These are phyloP conservation scores for Dryadula phaetusa DNA, from an alignment of 2,888 invertebrate species.

Conservation along the genomic window DNA sequence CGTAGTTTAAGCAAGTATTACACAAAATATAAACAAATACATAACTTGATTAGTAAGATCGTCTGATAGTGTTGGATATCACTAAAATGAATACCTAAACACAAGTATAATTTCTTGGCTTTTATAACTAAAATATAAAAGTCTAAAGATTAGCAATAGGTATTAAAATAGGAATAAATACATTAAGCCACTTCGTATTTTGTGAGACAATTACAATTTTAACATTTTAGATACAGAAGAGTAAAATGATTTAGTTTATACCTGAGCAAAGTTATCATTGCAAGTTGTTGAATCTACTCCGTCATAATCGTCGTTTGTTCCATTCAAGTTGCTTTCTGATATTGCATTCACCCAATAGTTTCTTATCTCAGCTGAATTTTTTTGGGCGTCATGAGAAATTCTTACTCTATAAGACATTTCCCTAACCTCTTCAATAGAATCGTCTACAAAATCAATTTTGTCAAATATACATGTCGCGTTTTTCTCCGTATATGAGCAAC, in stretches of 20 bases:
- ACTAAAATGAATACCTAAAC: no score
- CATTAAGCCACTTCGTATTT: no score
- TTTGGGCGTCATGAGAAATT: constrained; percentile 64
- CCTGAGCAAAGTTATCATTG: constrained; percentile 65
- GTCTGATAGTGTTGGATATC: no score
- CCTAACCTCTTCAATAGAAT: constrained; percentile 57
- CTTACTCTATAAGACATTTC: constrained; percentile 60
- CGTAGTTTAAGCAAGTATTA: constrained; percentile 19
- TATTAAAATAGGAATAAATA: no score
- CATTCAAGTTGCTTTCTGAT: constrained; percentile 53
- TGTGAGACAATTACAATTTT: constrained; percentile 7
- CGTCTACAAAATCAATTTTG: constrained; percentile 60
- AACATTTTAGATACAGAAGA: not conserved
- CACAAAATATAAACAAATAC: not conserved
- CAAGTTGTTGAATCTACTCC: constrained; percentile 64
- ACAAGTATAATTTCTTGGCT: no score
- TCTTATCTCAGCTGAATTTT: constrained; percentile 57
- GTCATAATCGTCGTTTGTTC: constrained; percentile 57
- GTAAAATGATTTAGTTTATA: constrained; percentile 40
- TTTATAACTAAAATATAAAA: no score
- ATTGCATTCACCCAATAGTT: constrained; percentile 69
- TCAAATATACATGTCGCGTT: constrained; percentile 72
- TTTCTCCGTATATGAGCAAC: constrained; percentile 63
- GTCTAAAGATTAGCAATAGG: no score
- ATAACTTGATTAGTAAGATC: not conserved